Evolutionary conservation across 2,797 vertebrate species (phyloP).

Genomic region (Podargus strigoides): DNA sequence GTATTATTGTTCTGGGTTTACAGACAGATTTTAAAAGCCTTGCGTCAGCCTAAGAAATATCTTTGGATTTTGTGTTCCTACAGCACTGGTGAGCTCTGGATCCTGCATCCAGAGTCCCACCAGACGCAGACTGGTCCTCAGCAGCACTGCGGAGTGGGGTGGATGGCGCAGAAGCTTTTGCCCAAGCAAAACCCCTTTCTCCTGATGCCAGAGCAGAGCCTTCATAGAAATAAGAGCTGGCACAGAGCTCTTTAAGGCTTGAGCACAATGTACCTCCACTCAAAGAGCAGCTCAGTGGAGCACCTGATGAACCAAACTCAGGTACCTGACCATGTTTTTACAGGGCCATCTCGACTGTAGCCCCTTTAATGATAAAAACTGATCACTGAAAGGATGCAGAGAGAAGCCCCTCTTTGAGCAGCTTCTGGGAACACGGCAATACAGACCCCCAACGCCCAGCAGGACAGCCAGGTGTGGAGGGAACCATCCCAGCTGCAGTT

Average conservation of each 20-base stretch:
- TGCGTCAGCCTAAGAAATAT: accelerated
- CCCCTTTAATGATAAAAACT: background rate
- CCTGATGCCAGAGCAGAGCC: background rate
- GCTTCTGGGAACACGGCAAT: background rate
- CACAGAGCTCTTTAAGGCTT: background rate
- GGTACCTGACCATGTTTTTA: accelerated
- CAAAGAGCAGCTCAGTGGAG: background rate
- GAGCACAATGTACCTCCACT: background rate
- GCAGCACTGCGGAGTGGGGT: accelerated
- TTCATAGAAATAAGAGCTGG: background rate
- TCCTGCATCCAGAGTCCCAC: too few relatives aligned
- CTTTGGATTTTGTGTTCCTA: background rate
- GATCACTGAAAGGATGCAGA: background rate
- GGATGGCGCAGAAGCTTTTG: background rate
- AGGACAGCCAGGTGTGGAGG: accelerated
- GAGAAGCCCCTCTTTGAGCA: background rate
- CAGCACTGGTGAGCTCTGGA: background rate
- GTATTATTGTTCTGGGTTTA: background rate
- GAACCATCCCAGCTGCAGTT: background rate
- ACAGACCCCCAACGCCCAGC: accelerated
- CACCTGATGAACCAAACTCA: background rate
- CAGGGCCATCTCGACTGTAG: accelerated
- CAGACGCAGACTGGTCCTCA: background rate
- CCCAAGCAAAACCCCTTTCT: background rate
- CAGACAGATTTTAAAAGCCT: background rate